phyloP scores from a whole-genome alignment of 2,888 invertebrate species.

The Dolomedes plantarius region DNA sequence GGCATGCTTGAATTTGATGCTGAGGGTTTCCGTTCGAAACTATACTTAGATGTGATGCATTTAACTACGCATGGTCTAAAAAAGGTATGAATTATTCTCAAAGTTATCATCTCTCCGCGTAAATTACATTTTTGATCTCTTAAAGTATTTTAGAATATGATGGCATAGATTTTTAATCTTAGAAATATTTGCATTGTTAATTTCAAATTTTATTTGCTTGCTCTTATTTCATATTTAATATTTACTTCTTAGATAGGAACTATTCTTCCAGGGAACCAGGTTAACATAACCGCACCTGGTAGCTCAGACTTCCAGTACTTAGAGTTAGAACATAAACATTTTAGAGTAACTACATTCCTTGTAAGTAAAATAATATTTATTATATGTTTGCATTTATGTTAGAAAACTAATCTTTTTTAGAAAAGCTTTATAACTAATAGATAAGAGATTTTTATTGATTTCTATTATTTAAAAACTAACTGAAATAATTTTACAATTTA shows the following conservation, averaged over 20 bases:
- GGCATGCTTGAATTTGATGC: slow-evolving; percentile 93
- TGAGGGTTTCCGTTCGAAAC: slow-evolving; percentile 93
- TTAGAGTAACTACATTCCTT: slow-evolving; percentile 42
- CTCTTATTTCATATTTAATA: no score
- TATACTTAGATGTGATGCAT: slow-evolving; percentile 93
- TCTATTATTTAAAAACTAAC: not conserved
- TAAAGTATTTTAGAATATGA: no score
- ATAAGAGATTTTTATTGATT: no score
- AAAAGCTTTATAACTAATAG: no score
- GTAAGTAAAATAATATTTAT: slow-evolving; percentile 42
- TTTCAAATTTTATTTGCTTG: no score
- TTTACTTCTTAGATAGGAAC: slow-evolving; percentile 70
- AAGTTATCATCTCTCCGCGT: no score
- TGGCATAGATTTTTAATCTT: no score
- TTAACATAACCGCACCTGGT: slow-evolving; percentile 28
- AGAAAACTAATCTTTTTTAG: no score
- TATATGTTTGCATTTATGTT: no score
- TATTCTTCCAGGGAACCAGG: slow-evolving; percentile 87
- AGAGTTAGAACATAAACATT: slow-evolving; percentile 34
- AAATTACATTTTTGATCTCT: no score
- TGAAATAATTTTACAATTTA: no score
- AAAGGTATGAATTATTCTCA: slow-evolving; percentile 56
- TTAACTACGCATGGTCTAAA: slow-evolving; percentile 84
- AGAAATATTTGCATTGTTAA: no score
- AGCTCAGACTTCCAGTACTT: slow-evolving; percentile 78